phyloP scores from a whole-genome alignment of 2,797 vertebrate species.

The Fundulus diaphanus region DNA sequence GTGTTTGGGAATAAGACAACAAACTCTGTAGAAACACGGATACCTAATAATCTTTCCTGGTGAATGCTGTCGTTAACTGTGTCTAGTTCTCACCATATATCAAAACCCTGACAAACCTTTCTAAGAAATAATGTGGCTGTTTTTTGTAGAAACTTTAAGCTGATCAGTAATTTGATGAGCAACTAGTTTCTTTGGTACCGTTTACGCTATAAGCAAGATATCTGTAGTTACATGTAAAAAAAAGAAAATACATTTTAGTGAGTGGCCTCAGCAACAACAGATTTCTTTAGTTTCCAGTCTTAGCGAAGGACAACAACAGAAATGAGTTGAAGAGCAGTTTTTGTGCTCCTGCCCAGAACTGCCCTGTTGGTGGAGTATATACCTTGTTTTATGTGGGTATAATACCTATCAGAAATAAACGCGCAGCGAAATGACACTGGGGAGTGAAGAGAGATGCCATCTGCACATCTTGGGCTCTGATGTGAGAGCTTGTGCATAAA shows the following conservation, averaged over 20 bases:
- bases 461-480: constrained; percentile 63
- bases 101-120: background rate
- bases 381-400: constrained; percentile 10
- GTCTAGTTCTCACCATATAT: background rate
- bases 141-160: background rate
- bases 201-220: background rate
- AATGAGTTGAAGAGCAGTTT: background rate
- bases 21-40: background rate
- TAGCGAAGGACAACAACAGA: background rate
- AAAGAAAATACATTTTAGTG: too few species aligned
- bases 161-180: background rate
- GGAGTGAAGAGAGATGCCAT: constrained; percentile 60
- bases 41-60: background rate
- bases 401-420: constrained; percentile 49
- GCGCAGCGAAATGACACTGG: constrained; percentile 21
- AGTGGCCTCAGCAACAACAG: background rate
- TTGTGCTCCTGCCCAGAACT: background rate
- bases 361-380: background rate
- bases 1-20: background rate
- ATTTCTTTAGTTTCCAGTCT: background rate
- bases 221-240: too few species aligned
- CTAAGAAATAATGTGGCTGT: background rate
- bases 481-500: constrained; percentile 55
- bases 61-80: background rate
- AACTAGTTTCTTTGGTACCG: background rate